These are phyloP conservation scores for Paragorgia papillata DNA, from an alignment of 92 coral and sea anemone genomes.

Conservation along the genomic window DNA sequence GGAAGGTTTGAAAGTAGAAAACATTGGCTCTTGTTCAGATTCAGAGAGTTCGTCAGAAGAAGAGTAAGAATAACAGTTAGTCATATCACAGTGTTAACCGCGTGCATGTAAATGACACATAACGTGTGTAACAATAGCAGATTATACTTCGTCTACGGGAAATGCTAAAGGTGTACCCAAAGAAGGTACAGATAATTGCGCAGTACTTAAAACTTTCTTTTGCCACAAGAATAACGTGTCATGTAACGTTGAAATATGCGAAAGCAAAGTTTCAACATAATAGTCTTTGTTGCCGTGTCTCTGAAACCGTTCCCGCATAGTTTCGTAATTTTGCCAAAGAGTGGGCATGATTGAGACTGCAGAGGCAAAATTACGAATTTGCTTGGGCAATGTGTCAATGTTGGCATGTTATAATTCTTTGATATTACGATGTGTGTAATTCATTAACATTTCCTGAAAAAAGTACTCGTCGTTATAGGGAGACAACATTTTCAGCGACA, in stretches of 20 bases:
- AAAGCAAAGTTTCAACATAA: background rate
- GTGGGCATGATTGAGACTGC: background rate
- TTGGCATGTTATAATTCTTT: background rate
- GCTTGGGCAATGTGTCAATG: background rate
- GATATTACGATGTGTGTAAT: background rate
- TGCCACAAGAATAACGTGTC: background rate
- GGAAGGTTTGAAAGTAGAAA: background rate
- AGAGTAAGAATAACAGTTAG: too few relatives aligned
- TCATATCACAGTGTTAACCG: too few relatives aligned
- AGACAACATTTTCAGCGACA: background rate
- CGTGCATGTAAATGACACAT: too few relatives aligned
- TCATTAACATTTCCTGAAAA: conserved; percentile 8
- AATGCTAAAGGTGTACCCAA: background rate
- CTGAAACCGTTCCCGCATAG: background rate
- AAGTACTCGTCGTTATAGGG: background rate
- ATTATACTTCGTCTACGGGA: too few relatives aligned
- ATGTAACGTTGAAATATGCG: background rate
- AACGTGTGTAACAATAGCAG: too few relatives aligned
- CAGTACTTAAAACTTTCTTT: background rate
- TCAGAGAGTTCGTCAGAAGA: too few relatives aligned
- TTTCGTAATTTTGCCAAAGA: background rate
- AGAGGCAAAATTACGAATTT: background rate
- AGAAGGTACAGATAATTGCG: background rate
- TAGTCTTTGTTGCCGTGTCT: background rate
- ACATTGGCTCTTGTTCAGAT: background rate